Conservation (phyloP, 2,888 invertebrate genomes). For the Ecliptopera silaceata region DNA sequence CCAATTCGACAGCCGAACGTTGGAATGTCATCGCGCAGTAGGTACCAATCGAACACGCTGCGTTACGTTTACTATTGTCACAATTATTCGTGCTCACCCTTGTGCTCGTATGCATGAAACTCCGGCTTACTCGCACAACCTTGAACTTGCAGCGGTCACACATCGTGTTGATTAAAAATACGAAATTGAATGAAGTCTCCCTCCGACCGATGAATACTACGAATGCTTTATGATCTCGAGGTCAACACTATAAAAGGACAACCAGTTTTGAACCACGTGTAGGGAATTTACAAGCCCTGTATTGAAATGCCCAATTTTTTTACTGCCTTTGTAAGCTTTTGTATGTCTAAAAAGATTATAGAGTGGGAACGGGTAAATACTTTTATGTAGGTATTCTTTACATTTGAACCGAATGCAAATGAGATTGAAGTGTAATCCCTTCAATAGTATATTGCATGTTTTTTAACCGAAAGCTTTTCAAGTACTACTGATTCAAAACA, state of each 20-base stretch:
- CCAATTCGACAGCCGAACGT: too few species aligned
- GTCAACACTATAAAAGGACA: slow-evolving; percentile 59
- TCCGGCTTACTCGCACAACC: slow-evolving; percentile 64
- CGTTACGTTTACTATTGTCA: too few species aligned
- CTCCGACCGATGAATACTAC: slow-evolving; percentile 60
- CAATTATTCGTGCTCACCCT: too few species aligned
- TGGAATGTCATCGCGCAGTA: too few species aligned
- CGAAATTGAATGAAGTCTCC: slow-evolving; percentile 66
- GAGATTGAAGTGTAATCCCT: not conserved
- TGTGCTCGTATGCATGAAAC: slow-evolving; percentile 41
- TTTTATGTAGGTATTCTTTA: too few species aligned
- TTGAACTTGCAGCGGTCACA: slow-evolving; percentile 75
- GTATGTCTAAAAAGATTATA: slow-evolving; percentile 16
- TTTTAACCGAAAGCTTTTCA: not conserved
- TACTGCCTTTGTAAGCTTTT: slow-evolving; percentile 28
- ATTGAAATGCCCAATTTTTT: slow-evolving; percentile 30
- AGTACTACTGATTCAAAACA: too few species aligned
- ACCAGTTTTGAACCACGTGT: slow-evolving; percentile 50
- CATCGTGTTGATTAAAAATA: slow-evolving; percentile 57
- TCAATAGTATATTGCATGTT: not conserved
- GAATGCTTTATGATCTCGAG: slow-evolving; percentile 58
- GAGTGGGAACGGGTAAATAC: slow-evolving; percentile 1
- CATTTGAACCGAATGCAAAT: too few species aligned
- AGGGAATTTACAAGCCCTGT: slow-evolving; percentile 47
- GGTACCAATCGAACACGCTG: too few species aligned